Evolutionary conservation across 2,797 vertebrate genomes (phyloP).

Genomic region (Acanthurus tractus): DNA sequence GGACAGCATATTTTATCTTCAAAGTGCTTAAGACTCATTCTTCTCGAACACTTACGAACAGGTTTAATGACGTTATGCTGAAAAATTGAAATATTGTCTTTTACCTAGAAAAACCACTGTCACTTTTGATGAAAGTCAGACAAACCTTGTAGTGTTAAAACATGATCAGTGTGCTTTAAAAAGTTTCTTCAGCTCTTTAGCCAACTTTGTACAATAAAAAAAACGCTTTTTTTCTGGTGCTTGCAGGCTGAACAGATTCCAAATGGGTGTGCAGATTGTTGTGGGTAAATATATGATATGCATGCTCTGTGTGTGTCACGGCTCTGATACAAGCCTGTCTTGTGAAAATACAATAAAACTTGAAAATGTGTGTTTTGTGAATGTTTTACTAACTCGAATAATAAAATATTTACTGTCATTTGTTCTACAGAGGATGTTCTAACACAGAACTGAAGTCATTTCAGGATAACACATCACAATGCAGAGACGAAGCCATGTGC

Average conservation of each 20-base stretch:
- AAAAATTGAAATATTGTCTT: conserved; percentile 21
- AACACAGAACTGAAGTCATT: conserved; percentile 3
- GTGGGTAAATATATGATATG: conserved; percentile 54
- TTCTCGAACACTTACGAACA: conserved; percentile 5
- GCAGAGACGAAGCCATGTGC: conserved; percentile 13
- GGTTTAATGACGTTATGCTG: conserved; percentile 9
- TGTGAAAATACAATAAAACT: conserved; percentile 23
- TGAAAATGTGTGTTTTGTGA: conserved; percentile 8
- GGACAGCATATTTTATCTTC: conserved; percentile 6
- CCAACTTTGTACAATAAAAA: conserved; percentile 43
- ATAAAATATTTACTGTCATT: neutral
- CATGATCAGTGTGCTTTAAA: conserved; percentile 44
- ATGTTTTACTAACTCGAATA: neutral
- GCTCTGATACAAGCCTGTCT: conserved; percentile 33
- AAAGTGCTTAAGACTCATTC: neutral
- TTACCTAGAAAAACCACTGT: conserved; percentile 31
- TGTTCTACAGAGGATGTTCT: neutral
- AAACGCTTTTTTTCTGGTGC: conserved; percentile 52
- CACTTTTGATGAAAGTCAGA: conserved; percentile 25
- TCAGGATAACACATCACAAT: neutral
- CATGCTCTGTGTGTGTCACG: conserved; percentile 20
- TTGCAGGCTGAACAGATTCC: conserved; percentile 36
- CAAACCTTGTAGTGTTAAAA: conserved; percentile 24
- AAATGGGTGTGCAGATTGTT: conserved; percentile 49
- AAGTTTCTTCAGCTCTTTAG: conserved; percentile 27